Percentiles rank a stretch among this genome's conserved stretches.
Conservation (phyloP, 2,797 vertebrate genomes). For the Nasua narica region DNA sequence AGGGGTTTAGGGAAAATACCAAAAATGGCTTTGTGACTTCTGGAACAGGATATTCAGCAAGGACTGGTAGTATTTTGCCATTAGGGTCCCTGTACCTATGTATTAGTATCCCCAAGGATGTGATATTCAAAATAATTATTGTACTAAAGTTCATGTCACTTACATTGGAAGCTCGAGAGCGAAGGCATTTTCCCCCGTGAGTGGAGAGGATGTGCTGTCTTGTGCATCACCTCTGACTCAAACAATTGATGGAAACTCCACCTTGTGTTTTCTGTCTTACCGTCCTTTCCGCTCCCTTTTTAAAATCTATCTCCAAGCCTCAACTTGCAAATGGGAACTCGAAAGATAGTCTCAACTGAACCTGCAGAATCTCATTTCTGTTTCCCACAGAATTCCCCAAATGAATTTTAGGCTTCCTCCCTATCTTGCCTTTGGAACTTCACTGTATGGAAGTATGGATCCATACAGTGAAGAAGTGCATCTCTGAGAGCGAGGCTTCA, state of each 20-base stretch:
- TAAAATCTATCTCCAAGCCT: background rate
- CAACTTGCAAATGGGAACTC: slow-evolving; percentile 50
- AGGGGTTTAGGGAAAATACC: background rate
- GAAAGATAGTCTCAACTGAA: slow-evolving; percentile 39
- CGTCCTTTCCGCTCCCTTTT: background rate
- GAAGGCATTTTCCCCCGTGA: background rate
- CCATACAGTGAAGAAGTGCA: slow-evolving; percentile 36
- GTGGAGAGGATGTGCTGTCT: background rate
- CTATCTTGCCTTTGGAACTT: slow-evolving; percentile 56
- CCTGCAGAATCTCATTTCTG: slow-evolving; percentile 47
- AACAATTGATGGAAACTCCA: background rate
- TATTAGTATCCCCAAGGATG: background rate
- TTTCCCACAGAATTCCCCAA: slow-evolving; percentile 69
- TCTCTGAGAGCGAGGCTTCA: background rate
- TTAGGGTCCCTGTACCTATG: background rate
- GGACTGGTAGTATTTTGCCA: background rate
- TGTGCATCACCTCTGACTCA: background rate
- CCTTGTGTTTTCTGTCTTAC: slow-evolving; percentile 34
- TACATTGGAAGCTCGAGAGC: slow-evolving; percentile 7
- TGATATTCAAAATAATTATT: slow-evolving; percentile 27
- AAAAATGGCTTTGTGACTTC: background rate
- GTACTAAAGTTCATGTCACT: slow-evolving; percentile 18
- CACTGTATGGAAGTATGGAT: no score
- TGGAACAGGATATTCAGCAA: background rate
- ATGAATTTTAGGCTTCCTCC: slow-evolving; percentile 44